Evolutionary conservation across 2,113 vertebrate species (phyloP), one percentile per base, ranked within the genome.

Genomic region (Gambusia affinis): DNA sequence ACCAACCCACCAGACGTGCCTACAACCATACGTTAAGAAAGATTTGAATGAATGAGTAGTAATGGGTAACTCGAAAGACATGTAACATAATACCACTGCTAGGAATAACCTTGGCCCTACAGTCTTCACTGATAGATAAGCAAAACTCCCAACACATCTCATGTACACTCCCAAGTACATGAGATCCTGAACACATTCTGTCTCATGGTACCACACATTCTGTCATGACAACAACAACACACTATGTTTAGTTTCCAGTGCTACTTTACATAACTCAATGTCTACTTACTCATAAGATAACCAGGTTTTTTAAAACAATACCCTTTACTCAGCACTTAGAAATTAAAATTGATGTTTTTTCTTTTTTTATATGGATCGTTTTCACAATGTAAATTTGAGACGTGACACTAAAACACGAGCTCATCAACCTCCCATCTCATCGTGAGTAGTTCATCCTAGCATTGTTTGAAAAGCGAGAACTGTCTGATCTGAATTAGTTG

Each of bases 241-340:
- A 80, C 78, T 85, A 85, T 85, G 85, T 91, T 93, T 88, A 91
- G 78, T 78, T 76, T 85, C 78, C 80, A 42, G 76, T 64, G 74
- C 44, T 62, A 8, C 66, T 74, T 76, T 77, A 76, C 81, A 77
- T 60, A 33, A 30, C 73, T 88, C 87, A 91, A 90, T 89, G 87
- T 88, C 84, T 91, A 83, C 78, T 89, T 82, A 87, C 30, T 76
- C 74, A 67, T 72, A 78, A 72, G 75, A 65, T 81, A 60, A 54
- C 79, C 73, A 71, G 3, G 30, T 64, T 61, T 69, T 69, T 44
- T 1, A 37, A 79, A 74, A 74, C 73, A 73, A 54, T 30, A 30
- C 62, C 60, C 27, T 51, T 10, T 17, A 63, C 39, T 42, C 39
- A 15, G 39, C 39, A 42, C 39, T 42, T 42, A 42, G 4, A 42